Evolutionary conservation across 2,797 vertebrate species (phyloP).

Genomic region (Liparis tanakae): DNA sequence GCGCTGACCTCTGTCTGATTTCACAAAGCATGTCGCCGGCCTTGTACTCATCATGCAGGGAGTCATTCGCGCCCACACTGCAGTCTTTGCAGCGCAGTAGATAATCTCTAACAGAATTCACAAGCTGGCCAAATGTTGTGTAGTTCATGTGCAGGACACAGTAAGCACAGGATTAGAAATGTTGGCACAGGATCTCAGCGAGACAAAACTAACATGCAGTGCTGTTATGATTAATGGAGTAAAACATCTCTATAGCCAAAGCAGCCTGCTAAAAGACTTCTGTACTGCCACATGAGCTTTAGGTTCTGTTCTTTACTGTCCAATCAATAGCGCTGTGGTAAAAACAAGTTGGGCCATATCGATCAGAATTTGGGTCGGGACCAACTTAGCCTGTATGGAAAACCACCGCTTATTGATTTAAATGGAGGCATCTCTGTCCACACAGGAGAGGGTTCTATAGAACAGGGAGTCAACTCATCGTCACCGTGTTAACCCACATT

Average conservation of each 20-base stretch:
- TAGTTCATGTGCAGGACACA: constrained; percentile 36
- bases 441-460: background rate
- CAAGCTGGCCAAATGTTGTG: constrained; percentile 6
- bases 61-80: constrained; percentile 15
- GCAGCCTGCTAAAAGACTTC: background rate
- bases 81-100: constrained; percentile 19
- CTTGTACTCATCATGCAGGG: constrained; percentile 18
- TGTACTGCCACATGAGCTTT: background rate
- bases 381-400: background rate
- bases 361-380: constrained; percentile 1
- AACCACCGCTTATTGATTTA: background rate
- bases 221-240: background rate
- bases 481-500: too few species aligned
- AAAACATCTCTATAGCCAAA: background rate
- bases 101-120: constrained; percentile 27
- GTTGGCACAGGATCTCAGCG: constrained; percentile 22
- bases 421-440: background rate
- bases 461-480: too few species aligned
- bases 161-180: constrained; percentile 15
- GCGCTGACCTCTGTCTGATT: constrained; percentile 58
- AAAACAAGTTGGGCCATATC: background rate
- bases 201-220: constrained; percentile 5
- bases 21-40: constrained; percentile 41
- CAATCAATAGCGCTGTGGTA: background rate
- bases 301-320: background rate